phyloP scores from a whole-genome alignment of 2,113 vertebrate genomes.

The Aegotheles bennettii region DNA sequence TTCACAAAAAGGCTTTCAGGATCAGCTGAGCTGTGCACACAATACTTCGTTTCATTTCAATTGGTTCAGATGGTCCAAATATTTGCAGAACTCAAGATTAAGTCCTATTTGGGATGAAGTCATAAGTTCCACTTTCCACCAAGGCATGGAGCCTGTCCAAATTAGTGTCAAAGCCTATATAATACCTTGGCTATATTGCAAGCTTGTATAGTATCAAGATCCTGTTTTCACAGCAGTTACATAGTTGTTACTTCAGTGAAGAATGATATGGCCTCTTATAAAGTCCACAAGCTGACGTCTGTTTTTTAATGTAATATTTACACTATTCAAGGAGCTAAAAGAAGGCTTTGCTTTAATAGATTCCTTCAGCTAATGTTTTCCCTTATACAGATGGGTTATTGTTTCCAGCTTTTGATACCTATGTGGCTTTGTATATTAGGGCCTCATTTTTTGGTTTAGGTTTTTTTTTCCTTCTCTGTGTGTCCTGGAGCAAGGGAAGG shows the following conservation, averaged over 20 bases:
- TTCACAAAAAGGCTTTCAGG: not conserved
- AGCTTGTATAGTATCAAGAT: slow-evolving; percentile 39
- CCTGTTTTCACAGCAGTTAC: slow-evolving; percentile 60
- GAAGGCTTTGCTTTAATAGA: slow-evolving; percentile 52
- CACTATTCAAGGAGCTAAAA: slow-evolving; percentile 57
- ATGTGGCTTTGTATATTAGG: not conserved
- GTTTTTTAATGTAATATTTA: slow-evolving; percentile 65
- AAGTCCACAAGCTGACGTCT: slow-evolving; percentile 51
- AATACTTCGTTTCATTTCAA: not conserved
- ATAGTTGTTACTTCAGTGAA: slow-evolving; percentile 51
- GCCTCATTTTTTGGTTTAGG: not conserved
- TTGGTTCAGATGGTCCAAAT: slow-evolving; percentile 42
- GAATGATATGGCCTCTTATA: slow-evolving; percentile 54
- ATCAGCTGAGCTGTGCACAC: not conserved
- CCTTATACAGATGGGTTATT: slow-evolving; percentile 59
- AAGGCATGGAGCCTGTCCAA: slow-evolving; percentile 37
- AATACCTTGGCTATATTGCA: slow-evolving; percentile 44
- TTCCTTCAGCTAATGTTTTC: slow-evolving; percentile 55
- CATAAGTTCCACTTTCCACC: slow-evolving; percentile 37
- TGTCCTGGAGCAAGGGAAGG: not conserved
- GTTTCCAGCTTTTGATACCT: slow-evolving; percentile 48
- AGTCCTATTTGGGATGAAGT: slow-evolving; percentile 34
- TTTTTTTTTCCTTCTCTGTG: not conserved
- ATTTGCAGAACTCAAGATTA: slow-evolving; percentile 37
- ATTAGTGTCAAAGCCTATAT: slow-evolving; percentile 50